Evolutionary conservation across 2,113 vertebrate genomes (phyloP).

Genomic region (Dunckerocampus dactyliophorus): DNA sequence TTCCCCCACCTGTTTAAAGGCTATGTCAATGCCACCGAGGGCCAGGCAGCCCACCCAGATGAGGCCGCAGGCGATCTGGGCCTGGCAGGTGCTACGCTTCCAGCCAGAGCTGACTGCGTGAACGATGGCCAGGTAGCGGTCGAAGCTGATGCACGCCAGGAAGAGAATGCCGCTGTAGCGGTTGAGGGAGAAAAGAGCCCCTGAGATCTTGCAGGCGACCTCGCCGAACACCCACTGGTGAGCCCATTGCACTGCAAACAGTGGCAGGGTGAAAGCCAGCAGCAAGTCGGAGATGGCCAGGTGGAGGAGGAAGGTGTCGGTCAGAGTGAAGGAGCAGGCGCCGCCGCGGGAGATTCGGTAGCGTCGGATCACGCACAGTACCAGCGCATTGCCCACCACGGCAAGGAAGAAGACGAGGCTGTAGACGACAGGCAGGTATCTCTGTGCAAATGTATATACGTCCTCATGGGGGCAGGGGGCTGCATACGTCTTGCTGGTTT

Average conservation of each 20-base stretch:
- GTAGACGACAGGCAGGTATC: constrained; percentile 63
- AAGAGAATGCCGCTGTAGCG: constrained; percentile 78
- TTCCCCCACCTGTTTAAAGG: constrained; percentile 52
- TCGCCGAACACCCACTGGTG: constrained; percentile 72
- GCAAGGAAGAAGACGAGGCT: constrained; percentile 68
- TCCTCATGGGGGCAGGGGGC: constrained; percentile 47
- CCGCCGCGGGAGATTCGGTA: constrained; percentile 62
- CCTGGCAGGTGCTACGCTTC: constrained; percentile 67
- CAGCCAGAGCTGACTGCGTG: constrained; percentile 66
- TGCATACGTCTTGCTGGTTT: rapidly evolving
- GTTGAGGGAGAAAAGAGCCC: constrained; percentile 75
- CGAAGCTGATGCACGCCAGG: constrained; percentile 79
- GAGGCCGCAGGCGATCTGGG: constrained; percentile 63
- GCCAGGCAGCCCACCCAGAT: constrained; percentile 71
- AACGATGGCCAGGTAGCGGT: constrained; percentile 80
- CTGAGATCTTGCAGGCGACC: constrained; percentile 70
- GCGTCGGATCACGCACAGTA: constrained; percentile 76
- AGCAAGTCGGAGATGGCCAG: constrained; percentile 83
- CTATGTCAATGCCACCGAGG: constrained; percentile 68
- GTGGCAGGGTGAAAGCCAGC: constrained; percentile 78
- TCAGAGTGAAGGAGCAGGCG: constrained; percentile 72
- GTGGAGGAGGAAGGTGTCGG: constrained; percentile 85
- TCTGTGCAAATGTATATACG: constrained; percentile 47
- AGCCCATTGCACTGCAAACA: constrained; percentile 75
- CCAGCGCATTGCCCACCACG: constrained; percentile 79